Evolutionary conservation across 2,888 invertebrate species (phyloP).

Genomic region (Julus scanicus): DNA sequence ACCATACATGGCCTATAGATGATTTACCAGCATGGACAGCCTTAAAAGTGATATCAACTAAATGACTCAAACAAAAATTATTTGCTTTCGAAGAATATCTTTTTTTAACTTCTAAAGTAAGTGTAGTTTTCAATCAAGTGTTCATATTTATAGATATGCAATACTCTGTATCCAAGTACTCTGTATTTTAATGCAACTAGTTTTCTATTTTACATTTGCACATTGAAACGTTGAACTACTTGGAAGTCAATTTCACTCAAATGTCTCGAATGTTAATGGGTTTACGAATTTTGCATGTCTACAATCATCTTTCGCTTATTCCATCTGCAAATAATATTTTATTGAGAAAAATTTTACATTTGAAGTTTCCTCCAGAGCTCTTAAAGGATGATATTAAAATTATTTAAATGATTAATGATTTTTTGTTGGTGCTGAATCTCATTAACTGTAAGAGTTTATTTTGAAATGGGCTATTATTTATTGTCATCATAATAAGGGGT

Average conservation of each 20-base stretch:
- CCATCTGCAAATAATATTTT: background rate
- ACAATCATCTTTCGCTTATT: background rate
- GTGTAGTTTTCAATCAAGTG: no score
- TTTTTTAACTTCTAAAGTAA: no score
- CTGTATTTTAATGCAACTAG: no score
- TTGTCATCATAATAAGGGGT: conserved; percentile 32
- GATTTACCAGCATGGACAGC: no score
- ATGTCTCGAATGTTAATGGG: background rate
- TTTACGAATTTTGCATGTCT: background rate
- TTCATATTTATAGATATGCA: no score
- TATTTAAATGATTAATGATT: conserved; percentile 45
- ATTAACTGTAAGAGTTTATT: conserved; percentile 1
- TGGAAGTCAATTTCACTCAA: background rate
- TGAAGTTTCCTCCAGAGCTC: background rate
- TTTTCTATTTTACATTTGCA: no score
- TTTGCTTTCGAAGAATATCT: no score
- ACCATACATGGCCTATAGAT: no score
- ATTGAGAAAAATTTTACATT: background rate
- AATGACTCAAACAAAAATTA: no score
- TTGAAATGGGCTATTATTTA: conserved; percentile 43
- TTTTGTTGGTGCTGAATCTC: conserved; percentile 18
- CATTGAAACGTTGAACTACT: background rate
- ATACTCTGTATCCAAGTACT: no score
- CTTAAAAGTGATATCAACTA: no score
- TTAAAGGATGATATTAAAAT: background rate